Conservation (phyloP, 2,113 vertebrate species). For the Pitta sordida region DNA sequence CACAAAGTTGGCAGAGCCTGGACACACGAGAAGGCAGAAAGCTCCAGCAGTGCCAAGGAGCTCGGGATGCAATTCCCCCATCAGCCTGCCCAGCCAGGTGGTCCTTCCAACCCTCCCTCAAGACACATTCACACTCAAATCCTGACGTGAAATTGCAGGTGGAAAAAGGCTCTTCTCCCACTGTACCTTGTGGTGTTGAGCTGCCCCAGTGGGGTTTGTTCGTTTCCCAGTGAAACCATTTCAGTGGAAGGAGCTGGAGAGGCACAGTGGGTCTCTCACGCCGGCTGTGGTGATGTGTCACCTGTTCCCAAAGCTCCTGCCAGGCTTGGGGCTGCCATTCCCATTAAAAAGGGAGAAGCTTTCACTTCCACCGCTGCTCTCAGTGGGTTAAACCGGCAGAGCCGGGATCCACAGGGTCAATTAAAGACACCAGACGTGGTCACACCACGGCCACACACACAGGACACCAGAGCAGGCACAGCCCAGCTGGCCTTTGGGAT, state of each 20-base stretch:
- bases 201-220: fast-evolving
- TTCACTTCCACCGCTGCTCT: not conserved
- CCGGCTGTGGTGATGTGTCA: not conserved
- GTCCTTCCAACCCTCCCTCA: not conserved
- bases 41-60: constrained; percentile 2
- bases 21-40: not conserved
- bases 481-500: not conserved
- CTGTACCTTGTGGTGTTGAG: not conserved
- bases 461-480: not conserved
- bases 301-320: not conserved
- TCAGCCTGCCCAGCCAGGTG: not conserved
- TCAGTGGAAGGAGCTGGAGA: not conserved
- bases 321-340: not conserved
- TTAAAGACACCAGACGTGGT: not conserved
- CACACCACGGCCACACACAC: not conserved
- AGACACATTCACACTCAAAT: not conserved
- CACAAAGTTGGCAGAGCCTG: not conserved
- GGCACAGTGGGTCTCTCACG: not conserved
- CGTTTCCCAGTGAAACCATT: not conserved
- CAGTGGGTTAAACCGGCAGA: not conserved
- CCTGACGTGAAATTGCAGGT: not conserved
- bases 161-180: not conserved
- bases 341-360: not conserved
- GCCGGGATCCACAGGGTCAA: fast-evolving
- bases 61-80: not conserved